Base-by-base conservation (phyloP, 2,888 invertebrate genomes). In the Oscheius sp. region DNA sequence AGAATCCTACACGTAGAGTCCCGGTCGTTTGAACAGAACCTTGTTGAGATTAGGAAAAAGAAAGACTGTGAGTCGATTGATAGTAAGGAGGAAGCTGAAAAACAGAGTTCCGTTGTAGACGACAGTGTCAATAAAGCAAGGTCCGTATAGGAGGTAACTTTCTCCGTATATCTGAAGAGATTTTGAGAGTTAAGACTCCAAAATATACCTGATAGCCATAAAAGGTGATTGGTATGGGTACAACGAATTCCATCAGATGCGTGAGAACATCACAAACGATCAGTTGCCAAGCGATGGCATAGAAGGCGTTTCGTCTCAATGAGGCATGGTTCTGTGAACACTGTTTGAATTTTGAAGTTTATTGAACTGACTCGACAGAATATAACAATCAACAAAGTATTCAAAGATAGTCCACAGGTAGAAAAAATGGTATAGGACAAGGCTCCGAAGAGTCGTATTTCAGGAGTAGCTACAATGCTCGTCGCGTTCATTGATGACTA, bases 401-500 rank as follows among this genome's bases (percentile, higher is more conserved):
- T 57, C 57, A 57, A 21, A 57, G 29, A 13, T 57, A 57, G 57
- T 9, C 57, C 57, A 57, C 21, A n/a, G 11, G 57, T 9, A n/a
- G 57, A 57, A 57, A 57, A 29, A 13, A 57, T 11, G 21, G 29
- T 9, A 57, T 57, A 57, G 29, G 57, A 57, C 10, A 21, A n/a
- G 21, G 57, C 57, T 57, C 57, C 57, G 29, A 57, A 57, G 57
- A 57, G 10, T 57, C 57, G 10, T n/a, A 21, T 57, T n/a, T 29
- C 57, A 21, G 21, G 7, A 21, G 57, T 57, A 9, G 57, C 57
- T 21, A 21, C 21, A 21, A 21, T 21, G 21, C 21, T 21, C 21
- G 21, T 21, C 21, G 21, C 21, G 21, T 21, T 21, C 21, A 21
- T 21, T 21, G 0, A 21, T 21, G 21, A 21, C 21, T 21, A 21